Evolutionary conservation across 1,140 invertebrate genomes (phyloP).

Genomic region (Tetraneura akinire): DNA sequence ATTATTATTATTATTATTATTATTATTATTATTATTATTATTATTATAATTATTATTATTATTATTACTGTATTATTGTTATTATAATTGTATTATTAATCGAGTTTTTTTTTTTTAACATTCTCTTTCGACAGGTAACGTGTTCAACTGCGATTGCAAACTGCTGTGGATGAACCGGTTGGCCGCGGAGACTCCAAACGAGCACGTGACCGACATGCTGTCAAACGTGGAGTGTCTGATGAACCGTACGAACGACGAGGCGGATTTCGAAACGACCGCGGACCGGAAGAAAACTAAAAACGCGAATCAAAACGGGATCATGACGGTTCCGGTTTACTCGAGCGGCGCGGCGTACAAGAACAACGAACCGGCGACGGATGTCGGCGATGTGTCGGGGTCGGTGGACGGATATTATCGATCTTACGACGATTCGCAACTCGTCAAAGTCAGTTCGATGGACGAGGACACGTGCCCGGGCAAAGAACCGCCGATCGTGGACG

Average conservation of each 20-base stretch:
- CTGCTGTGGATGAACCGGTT: constrained; percentile 46
- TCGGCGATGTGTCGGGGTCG: too few relatives aligned
- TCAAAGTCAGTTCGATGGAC: not conserved
- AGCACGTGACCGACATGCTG: not conserved
- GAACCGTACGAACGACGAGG: constrained; percentile 1
- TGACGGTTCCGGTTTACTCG: too few relatives aligned
- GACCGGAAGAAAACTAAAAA: not conserved
- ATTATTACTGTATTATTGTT: too few relatives aligned
- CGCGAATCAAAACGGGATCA: not conserved
- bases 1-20: too few relatives aligned
- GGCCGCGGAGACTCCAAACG: constrained; percentile 17
- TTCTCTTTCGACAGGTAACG: not conserved
- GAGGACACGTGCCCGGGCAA: constrained; percentile 44
- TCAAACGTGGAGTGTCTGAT: not conserved
- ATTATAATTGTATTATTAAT: too few relatives aligned
- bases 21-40: too few relatives aligned
- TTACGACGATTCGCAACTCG: not conserved
- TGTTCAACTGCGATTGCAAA: constrained; percentile 31
- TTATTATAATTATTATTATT: too few relatives aligned
- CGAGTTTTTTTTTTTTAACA: too few relatives aligned
- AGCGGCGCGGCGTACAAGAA: too few relatives aligned
- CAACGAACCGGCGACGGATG: too few relatives aligned
- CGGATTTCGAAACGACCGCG: not conserved
- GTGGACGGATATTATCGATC: not conserved
- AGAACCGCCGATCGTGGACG: constrained; percentile 24